Conservation (phyloP, 2,888 invertebrate genomes). For the Neocrepidodera transversa region DNA sequence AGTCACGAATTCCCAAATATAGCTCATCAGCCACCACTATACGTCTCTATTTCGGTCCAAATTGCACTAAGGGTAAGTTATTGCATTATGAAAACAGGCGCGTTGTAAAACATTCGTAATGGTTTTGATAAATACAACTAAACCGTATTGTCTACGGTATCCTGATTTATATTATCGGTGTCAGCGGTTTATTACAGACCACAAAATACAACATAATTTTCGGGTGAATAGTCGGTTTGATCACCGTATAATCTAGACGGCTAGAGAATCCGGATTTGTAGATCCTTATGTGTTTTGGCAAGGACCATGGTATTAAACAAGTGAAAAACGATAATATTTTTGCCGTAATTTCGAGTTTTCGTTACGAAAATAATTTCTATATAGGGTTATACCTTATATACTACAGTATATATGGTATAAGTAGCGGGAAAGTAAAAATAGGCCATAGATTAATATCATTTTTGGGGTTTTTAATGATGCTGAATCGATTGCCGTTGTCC, state of each 20-base stretch:
- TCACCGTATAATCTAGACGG: neutral
- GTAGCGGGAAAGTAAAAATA: too few species aligned
- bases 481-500: too few species aligned
- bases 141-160: slow-evolving; percentile 9
- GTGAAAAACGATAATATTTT: too few species aligned
- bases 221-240: neutral
- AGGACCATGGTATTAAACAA: too few species aligned
- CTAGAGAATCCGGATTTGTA: too few species aligned
- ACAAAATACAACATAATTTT: slow-evolving; percentile 16
- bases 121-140: slow-evolving; percentile 13
- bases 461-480: too few species aligned
- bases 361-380: too few species aligned
- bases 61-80: neutral
- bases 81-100: neutral
- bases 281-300: neutral
- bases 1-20: neutral
- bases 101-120: slow-evolving; percentile 9
- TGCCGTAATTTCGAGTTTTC: too few species aligned
- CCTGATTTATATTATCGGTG: slow-evolving; percentile 1
- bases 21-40: neutral
- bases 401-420: too few species aligned
- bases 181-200: slow-evolving; percentile 4
- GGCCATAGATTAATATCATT: too few species aligned
- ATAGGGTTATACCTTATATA: too few species aligned
- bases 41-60: neutral